Evolutionary conservation across 2,888 invertebrate species (phyloP).

Genomic region (Drosophila macrothrix): DNA sequence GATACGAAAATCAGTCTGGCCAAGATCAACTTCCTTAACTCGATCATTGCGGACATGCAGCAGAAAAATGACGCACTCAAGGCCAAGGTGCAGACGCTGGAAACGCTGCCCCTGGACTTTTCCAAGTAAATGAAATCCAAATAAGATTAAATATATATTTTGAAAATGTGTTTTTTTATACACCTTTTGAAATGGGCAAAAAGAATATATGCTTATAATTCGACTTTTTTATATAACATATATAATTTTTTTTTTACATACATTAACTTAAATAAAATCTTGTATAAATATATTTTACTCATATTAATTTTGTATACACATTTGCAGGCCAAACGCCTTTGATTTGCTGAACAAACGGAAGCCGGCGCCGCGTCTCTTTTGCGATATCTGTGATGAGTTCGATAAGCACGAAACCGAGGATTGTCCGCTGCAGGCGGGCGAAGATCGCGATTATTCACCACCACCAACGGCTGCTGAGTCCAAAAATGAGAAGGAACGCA

Average conservation of each 20-base stretch:
- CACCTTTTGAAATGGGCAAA: background rate
- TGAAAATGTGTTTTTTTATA: background rate
- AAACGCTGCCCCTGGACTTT: slow-evolving; percentile 85
- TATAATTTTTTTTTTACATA: background rate
- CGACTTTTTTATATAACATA: background rate
- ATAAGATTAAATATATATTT: no score
- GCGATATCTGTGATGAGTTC: slow-evolving; percentile 99
- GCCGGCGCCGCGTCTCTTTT: slow-evolving; percentile 93
- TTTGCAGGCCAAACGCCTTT: slow-evolving; percentile 86
- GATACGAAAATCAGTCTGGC: slow-evolving; percentile 87
- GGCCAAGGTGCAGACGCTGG: slow-evolving; percentile 92
- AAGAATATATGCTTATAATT: background rate
- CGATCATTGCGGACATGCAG: slow-evolving; percentile 98
- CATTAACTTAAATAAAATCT: background rate
- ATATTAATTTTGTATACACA: background rate
- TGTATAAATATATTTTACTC: background rate
- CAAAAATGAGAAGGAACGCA: slow-evolving; percentile 80
- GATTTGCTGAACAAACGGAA: slow-evolving; percentile 85
- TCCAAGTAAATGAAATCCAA: slow-evolving; percentile 85
- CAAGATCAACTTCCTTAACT: slow-evolving; percentile 96
- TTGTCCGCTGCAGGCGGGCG: slow-evolving; percentile 93
- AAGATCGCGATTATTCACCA: slow-evolving; percentile 85
- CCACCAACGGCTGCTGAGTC: slow-evolving; percentile 54
- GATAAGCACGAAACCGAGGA: slow-evolving; percentile 99
- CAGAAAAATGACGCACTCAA: slow-evolving; percentile 94